Evolutionary conservation across 2,888 invertebrate genomes (phyloP).

Genomic region (Pachliopta kotzebuea): DNA sequence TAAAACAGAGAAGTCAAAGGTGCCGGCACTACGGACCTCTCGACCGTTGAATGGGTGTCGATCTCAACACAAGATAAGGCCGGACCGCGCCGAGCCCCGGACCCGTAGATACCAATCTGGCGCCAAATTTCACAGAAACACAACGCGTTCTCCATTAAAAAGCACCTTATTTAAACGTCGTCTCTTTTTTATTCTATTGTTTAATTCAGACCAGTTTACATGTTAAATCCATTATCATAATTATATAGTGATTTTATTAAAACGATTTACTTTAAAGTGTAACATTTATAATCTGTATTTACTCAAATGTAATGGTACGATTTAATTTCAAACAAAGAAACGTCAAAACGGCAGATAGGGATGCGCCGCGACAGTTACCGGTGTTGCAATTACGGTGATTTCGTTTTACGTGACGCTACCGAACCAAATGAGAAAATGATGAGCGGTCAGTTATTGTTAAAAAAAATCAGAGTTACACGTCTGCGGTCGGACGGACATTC

Average conservation of each 20-base stretch:
- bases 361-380: conserved; percentile 34
- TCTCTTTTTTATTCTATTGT: conserved; percentile 22
- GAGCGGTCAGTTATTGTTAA: conserved; percentile 52
- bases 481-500: conserved; percentile 56
- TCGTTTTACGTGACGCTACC: conserved; percentile 43
- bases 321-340: background rate
- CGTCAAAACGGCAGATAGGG: conserved; percentile 28
- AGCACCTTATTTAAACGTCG: conserved; percentile 43
- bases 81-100: conserved; percentile 37
- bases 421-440: conserved; percentile 64
- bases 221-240: conserved; percentile 18
- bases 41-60: conserved; percentile 58
- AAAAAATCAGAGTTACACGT: conserved; percentile 51
- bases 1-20: conserved; percentile 62
- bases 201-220: conserved; percentile 8
- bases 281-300: no score
- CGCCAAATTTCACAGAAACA: conserved; percentile 75
- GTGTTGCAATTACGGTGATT: conserved; percentile 44
- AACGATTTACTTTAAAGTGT: no score
- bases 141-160: conserved; percentile 43
- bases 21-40: conserved; percentile 47
- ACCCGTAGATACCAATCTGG: conserved; percentile 62
- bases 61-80: conserved; percentile 62
- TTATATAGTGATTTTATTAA: background rate
- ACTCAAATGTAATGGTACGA: no score